Evolutionary conservation across 2,113 vertebrate genomes (phyloP), one percentile per base, ranked within the genome.

Genomic region (Anguilla rostrata): DNA sequence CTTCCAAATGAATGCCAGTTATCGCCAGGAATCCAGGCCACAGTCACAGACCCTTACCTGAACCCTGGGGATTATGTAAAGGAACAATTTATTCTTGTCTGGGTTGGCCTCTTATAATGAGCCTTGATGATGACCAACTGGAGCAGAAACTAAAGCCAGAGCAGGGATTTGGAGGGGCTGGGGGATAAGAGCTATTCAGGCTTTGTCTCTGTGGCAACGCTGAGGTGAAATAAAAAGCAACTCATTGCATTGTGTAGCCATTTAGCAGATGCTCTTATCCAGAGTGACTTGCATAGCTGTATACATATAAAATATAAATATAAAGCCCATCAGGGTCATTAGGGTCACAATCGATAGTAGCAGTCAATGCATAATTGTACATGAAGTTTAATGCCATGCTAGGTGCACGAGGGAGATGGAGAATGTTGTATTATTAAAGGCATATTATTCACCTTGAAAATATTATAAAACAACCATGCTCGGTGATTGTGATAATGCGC

Each of bases 81-180:
- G 29, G 18, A 57, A 75, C 8, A 34, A 34, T 75, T 75, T 75
- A 75, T 40, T 57, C 29, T 57, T 16, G 29, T 85, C 49, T 57
- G 75, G 41, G 56, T 7, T 41, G 75, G 29, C 18, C 14, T 26
- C 40, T 39, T 66, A 63, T 80, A 86, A 86, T 86, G 57, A 86
- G 57, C 85, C 78, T 81, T 81, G 60, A 86, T 66, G 41, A 86
- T 41, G 78, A 41, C 39, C 39, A 81, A 86, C 78, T 86, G 39
- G 85, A 57, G 26, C 85, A 81, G 39, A 81, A 60, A 86, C 49
- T 11, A 40, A 86, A 41, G 29, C 11, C 46, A 11, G 22, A 16
- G 18, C 20, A 86, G 85, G 18, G 75, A 34, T 78, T 57, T 14
- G 46, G 18, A 75, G 71, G n/a, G 60, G 41, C 26, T n/a, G 18